Percentiles rank a stretch among this genome's conserved stretches.
Evolutionary conservation across 1,140 invertebrate genomes (phyloP).

Genomic region (Acromyrmex echinatior): DNA sequence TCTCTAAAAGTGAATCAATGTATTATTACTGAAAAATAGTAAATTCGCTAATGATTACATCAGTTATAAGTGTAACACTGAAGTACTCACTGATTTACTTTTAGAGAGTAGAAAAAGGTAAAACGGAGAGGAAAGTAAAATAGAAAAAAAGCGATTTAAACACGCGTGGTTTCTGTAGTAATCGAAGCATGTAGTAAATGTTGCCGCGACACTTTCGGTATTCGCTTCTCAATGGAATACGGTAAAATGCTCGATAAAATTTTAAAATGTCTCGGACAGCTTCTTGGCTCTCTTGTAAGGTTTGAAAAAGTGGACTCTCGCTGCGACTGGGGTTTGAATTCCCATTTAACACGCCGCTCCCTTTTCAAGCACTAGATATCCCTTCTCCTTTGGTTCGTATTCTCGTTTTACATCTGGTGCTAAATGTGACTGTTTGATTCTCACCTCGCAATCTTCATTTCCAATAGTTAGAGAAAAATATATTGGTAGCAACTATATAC

Average conservation of each 20-base stretch:
- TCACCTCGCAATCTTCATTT: conserved; percentile 4
- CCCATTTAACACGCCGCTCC: conserved; percentile 41
- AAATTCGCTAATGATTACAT: no score
- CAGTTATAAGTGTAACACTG: no score
- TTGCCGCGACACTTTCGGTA: conserved; percentile 24
- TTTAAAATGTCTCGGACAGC: conserved; percentile 50
- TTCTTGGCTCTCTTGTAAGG: conserved; percentile 45
- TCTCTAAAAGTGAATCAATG: no score
- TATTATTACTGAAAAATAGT: no score
- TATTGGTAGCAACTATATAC: no score
- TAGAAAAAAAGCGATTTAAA: neutral
- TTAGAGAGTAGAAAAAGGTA: no score
- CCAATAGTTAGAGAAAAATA: no score
- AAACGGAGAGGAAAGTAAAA: neutral
- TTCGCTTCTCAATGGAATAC: conserved; percentile 36
- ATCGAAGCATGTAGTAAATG: conserved; percentile 25
- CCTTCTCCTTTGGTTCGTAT: neutral
- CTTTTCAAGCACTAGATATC: neutral
- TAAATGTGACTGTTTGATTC: conserved; percentile 31
- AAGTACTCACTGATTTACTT: no score
- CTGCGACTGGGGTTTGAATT: conserved; percentile 36
- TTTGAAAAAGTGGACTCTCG: conserved; percentile 42
- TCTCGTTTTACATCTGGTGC: conserved; percentile 24
- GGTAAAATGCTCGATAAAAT: conserved; percentile 54
- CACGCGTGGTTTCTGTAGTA: neutral